These are phyloP conservation scores for Lycorma delicatula DNA, from an alignment of 1,140 invertebrate genomes.

Conservation along the genomic window DNA sequence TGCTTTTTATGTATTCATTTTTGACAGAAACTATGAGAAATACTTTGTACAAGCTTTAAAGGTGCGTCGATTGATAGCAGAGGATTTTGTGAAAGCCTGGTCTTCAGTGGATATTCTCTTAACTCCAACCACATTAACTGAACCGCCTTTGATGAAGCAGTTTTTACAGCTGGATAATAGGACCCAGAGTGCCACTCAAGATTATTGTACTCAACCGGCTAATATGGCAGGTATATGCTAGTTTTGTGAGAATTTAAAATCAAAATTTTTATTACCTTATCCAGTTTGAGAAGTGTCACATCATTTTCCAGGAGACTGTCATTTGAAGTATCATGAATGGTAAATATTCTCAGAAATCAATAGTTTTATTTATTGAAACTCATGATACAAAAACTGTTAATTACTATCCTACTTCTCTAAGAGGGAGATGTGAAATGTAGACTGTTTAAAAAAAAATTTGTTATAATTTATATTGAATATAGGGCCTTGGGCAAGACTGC, in stretches of 20 bases:
- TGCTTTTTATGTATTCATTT: slow-evolving; percentile 13
- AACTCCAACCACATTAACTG: slow-evolving; percentile 83
- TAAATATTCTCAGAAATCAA: too few relatives aligned
- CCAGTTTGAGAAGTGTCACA: neutral
- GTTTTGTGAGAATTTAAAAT: too few relatives aligned
- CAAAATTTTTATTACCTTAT: slow-evolving; percentile 14
- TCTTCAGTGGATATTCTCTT: slow-evolving; percentile 72
- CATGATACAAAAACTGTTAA: too few relatives aligned
- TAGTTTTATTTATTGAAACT: too few relatives aligned
- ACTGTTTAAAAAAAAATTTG: too few relatives aligned
- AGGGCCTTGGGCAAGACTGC: too few relatives aligned
- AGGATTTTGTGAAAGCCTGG: slow-evolving; percentile 79
- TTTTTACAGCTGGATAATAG: slow-evolving; percentile 72
- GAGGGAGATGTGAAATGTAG: too few relatives aligned
- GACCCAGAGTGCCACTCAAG: slow-evolving; percentile 79
- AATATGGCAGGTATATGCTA: slow-evolving; percentile 95
- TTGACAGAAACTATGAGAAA: slow-evolving; percentile 74
- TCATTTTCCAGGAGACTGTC: too few relatives aligned
- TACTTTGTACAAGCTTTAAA: slow-evolving; percentile 89
- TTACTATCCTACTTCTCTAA: too few relatives aligned
- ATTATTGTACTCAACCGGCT: slow-evolving; percentile 89
- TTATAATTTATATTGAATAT: too few relatives aligned
- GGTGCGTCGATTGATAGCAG: slow-evolving; percentile 73
- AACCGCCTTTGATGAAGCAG: slow-evolving; percentile 71
- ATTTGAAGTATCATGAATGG: too few relatives aligned